Conservation (phyloP, 1,140 invertebrate genomes). For the Lanistes nyassanus region DNA sequence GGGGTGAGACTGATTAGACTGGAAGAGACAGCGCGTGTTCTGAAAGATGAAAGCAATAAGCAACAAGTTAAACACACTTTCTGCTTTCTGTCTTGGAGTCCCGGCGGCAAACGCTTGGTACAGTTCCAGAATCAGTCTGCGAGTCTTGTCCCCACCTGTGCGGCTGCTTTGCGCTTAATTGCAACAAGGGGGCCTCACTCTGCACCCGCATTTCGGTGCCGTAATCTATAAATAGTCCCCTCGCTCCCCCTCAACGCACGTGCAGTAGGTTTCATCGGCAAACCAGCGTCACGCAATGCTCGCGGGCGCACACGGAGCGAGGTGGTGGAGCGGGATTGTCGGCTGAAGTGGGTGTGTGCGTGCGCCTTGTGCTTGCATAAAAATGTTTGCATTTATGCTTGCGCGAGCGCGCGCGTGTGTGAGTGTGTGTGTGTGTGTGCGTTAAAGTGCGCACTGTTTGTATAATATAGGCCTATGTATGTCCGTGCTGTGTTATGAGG, state of each 20-base stretch:
- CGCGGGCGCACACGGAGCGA: background rate
- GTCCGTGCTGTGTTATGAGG: too few relatives aligned
- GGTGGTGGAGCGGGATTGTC: background rate
- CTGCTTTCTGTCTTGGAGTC: too few relatives aligned
- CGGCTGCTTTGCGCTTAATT: background rate
- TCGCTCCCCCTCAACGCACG: background rate
- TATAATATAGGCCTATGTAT: too few relatives aligned
- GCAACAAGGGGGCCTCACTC: background rate
- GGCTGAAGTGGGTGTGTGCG: background rate
- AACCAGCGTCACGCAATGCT: background rate
- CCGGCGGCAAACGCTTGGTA: background rate
- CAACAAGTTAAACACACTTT: too few relatives aligned
- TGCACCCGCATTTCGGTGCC: background rate
- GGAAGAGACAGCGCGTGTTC: too few relatives aligned
- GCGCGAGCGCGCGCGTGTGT: background rate
- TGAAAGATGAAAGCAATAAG: too few relatives aligned
- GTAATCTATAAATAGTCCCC: slow-evolving; percentile 2
- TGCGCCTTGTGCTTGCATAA: too few relatives aligned
- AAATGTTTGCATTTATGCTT: too few relatives aligned
- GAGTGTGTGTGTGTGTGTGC: slow-evolving; percentile 15
- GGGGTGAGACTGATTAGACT: too few relatives aligned
- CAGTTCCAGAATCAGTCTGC: background rate
- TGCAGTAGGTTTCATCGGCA: background rate
- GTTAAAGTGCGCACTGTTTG: too few relatives aligned
- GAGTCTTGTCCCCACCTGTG: slow-evolving; percentile 3